Base-by-base conservation (phyloP, 2,888 invertebrate species). In the Cosmia trapezina region DNA sequence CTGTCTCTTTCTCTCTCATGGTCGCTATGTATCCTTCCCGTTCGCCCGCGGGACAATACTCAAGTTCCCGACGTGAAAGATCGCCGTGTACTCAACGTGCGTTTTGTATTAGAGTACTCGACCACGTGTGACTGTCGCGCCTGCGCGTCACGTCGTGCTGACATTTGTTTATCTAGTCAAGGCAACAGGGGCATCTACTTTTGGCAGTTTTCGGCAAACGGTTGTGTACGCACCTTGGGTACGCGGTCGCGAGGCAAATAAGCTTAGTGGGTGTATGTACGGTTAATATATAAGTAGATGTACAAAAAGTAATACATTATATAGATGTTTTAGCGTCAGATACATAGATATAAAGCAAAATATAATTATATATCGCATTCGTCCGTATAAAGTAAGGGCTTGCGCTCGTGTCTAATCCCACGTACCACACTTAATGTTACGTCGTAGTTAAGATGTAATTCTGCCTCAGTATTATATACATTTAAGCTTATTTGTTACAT, bases 381-480 rank as follows among this genome's bases (percentile, higher is more conserved):
- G 96, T 96, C 96, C 96, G 96, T 95, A 94, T 95, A 94, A 94
- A 93, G 92, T 96, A 96, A 96, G 96, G 95, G 96, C 96, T 96
- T 96, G 94, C 93, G 96, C 96, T 96, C 96, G 93, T 95, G 95
- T 96, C 95, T 96, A 95, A 91, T 94, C 94, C 95, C 95, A 94
- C 93, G 95, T 95, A 95, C 94, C 95, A 95, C 94, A 93, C 93
- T 93, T 94, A 95, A 95, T 95, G 93, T 95, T 95, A 95, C 93
- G 94, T 94, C 93, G 96, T 96, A 96, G 95, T 93, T 96, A 96
- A 96, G 95, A 94, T 96, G 96, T 96, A 96, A 95, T 95, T 96
- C 96, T 95, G 96, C 96, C 96, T 96, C 96, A 96, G 96, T 96
- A 96, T 96, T 96, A 96, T 95, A 95, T 95, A 96, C 95, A 95